Evolutionary conservation across 2,797 vertebrate genomes (phyloP).

Genomic region (Hoplostethus atlanticus): DNA sequence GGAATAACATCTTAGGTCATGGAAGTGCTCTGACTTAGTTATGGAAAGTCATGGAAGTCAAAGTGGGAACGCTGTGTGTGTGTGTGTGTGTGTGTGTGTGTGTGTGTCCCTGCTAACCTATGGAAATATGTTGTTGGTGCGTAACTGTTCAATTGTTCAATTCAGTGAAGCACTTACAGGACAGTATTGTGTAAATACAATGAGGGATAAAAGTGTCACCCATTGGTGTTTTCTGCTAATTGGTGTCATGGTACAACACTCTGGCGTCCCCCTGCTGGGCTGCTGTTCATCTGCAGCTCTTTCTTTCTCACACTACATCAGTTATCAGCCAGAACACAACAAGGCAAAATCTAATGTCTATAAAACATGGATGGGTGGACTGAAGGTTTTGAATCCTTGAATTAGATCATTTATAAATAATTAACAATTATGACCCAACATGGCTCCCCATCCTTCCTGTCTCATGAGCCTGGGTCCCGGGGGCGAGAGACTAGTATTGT

Average conservation of each 20-base stretch:
- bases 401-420: no score
- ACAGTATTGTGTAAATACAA: not conserved
- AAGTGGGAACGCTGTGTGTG: not conserved
- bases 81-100: not conserved
- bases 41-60: no score
- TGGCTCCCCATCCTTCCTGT: not conserved
- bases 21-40: no score
- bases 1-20: no score
- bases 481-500: not conserved
- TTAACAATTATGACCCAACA: no score
- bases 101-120: not conserved
- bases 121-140: not conserved
- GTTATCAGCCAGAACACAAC: not conserved
- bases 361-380: no score
- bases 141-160: not conserved
- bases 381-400: no score
- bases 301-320: not conserved
- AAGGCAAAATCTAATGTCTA: not conserved
- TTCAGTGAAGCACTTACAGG: no score
- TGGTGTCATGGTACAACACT: not conserved
- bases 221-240: not conserved
- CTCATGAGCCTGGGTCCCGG: no score
- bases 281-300: not conserved
- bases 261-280: slow-evolving; percentile 1
- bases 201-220: not conserved